phyloP scores from a whole-genome alignment of 2,797 vertebrate genomes.

The Trematomus bernacchii region DNA sequence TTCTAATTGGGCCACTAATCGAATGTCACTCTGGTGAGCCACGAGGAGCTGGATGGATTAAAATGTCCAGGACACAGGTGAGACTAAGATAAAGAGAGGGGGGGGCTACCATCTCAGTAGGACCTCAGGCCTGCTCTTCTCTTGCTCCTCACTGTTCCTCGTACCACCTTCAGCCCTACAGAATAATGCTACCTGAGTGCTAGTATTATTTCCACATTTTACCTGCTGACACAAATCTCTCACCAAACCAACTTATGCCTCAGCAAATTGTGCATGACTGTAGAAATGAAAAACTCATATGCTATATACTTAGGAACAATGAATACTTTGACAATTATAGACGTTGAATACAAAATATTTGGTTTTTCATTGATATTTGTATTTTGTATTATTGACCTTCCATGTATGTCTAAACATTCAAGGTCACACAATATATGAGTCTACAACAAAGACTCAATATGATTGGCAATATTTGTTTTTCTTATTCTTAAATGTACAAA shows the following conservation, averaged over 20 bases:
- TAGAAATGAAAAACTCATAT: background rate
- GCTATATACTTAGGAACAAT: background rate
- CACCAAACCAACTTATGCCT: slow-evolving; percentile 17
- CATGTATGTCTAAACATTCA: background rate
- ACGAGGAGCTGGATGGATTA: slow-evolving; percentile 84
- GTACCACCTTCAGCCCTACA: slow-evolving; percentile 40
- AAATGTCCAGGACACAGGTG: slow-evolving; percentile 78
- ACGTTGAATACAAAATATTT: background rate
- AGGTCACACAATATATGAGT: background rate
- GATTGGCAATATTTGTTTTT: slow-evolving; percentile 1
- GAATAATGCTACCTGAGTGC: slow-evolving; percentile 34
- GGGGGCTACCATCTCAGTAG: slow-evolving; percentile 61
- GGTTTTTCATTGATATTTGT: slow-evolving; percentile 1
- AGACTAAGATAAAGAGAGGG: slow-evolving; percentile 75
- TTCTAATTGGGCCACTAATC: slow-evolving; percentile 91
- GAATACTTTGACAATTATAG: background rate
- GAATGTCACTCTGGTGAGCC: slow-evolving; percentile 86
- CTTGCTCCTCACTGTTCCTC: slow-evolving; percentile 64
- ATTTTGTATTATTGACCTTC: background rate
- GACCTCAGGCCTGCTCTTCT: slow-evolving; percentile 62
- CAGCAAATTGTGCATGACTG: background rate
- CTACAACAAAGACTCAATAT: background rate
- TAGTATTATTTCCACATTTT: slow-evolving; percentile 24
- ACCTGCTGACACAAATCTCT: slow-evolving; percentile 14
- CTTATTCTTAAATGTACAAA: background rate